Evolutionary conservation across 2,888 invertebrate species (phyloP).

Genomic region (Clepsis dumicolana): DNA sequence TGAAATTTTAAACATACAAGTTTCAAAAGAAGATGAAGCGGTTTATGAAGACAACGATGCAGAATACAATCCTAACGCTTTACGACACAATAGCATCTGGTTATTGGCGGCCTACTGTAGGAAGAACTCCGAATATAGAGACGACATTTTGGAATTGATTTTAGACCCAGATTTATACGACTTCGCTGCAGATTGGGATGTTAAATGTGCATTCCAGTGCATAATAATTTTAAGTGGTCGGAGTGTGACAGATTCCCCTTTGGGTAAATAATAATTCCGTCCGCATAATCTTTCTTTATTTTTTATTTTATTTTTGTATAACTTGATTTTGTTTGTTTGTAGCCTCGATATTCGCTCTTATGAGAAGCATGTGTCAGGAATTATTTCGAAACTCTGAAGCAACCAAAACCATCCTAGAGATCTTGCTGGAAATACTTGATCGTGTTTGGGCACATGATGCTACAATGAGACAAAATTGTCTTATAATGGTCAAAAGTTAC

Average conservation of each 20-base stretch:
- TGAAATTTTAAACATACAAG: conserved; percentile 62
- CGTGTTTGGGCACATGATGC: conserved; percentile 63
- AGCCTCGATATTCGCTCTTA: conserved; percentile 70
- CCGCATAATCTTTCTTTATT: conserved; percentile 26
- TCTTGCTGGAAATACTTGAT: conserved; percentile 67
- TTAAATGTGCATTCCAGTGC: conserved; percentile 66
- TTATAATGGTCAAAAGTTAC: conserved; percentile 77
- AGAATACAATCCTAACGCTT: conserved; percentile 59
- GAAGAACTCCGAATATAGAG: conserved; percentile 60
- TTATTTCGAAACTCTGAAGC: conserved; percentile 71
- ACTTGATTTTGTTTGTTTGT: conserved; percentile 52
- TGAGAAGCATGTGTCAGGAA: conserved; percentile 74
- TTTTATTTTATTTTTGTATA: conserved; percentile 29
- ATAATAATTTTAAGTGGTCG: conserved; percentile 63
- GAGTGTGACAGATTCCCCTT: conserved; percentile 61
- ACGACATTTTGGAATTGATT: conserved; percentile 70
- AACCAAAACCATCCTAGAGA: conserved; percentile 63
- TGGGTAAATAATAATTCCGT: conserved; percentile 59
- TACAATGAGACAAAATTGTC: conserved; percentile 71
- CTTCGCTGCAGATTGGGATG: conserved; percentile 61
- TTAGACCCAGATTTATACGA: conserved; percentile 69
- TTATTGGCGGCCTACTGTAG: conserved; percentile 73
- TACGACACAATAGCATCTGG: conserved; percentile 68
- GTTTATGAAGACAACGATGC: conserved; percentile 65
- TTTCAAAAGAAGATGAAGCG: conserved; percentile 57